Evolutionary conservation across 2,888 invertebrate genomes (phyloP).

Genomic region (Lomographa bimaculata): DNA sequence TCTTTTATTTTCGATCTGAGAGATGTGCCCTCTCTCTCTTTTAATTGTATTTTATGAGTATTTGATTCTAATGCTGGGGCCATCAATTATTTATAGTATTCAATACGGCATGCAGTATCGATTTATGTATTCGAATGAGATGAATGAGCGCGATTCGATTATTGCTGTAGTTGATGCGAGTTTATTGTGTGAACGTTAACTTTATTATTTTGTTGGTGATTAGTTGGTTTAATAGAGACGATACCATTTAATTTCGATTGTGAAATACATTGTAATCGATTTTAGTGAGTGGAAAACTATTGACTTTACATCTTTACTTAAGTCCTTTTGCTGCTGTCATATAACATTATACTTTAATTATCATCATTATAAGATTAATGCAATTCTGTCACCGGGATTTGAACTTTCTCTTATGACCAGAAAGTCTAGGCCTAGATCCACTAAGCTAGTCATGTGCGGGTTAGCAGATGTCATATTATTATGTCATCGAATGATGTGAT

Average conservation of each 20-base stretch:
- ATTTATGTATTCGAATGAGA: constrained; percentile 70
- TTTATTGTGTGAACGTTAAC: constrained; percentile 54
- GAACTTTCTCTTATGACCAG: no score
- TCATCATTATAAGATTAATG: no score
- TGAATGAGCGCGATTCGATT: constrained; percentile 58
- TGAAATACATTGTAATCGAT: constrained; percentile 6
- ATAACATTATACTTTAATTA: no score
- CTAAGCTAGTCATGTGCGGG: no score
- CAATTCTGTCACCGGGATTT: no score
- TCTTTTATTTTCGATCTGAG: constrained; percentile 73
- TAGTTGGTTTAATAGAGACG: constrained; percentile 25
- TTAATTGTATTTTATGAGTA: constrained; percentile 84
- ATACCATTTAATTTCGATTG: constrained; percentile 8
- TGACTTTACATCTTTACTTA: no score
- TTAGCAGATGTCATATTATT: no score
- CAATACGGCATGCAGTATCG: constrained; percentile 76
- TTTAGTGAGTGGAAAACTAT: no score
- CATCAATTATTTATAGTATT: constrained; percentile 83
- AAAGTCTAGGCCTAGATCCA: no score
- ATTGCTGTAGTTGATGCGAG: constrained; percentile 42
- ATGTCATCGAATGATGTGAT: no score
- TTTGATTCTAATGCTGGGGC: constrained; percentile 81
- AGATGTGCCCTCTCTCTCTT: constrained; percentile 76
- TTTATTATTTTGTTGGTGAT: constrained; percentile 24
- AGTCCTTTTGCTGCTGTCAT: no score